Base-by-base conservation (phyloP, 2,797 vertebrate species). In the Okamejei kenojei region DNA sequence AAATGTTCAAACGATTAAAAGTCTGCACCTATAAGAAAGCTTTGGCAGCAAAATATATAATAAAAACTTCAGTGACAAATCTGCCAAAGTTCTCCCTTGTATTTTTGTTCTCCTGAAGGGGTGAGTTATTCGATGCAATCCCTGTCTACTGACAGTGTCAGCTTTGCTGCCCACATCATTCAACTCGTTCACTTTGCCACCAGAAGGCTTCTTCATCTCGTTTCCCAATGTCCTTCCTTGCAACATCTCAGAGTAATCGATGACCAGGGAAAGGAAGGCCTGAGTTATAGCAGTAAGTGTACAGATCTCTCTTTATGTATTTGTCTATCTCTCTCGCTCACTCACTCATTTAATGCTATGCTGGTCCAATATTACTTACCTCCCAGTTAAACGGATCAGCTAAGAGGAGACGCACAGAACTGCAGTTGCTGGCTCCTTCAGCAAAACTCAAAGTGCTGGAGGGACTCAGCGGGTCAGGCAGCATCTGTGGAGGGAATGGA, bases 1-100 rank as follows among this genome's bases (percentile, higher is more conserved):
- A 88, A 88, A 88, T 88, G 61, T 88, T 88, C 84, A 88, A 88
- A 88, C 32, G 84, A 68, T 68, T 88, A 35, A 68, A 88, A 35
- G 1, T 19, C n/a, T 88, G n/a, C 84, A 88, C n/a, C 15, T 65
- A 63, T 88, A n/a, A 23, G 84, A 63, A 88, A 68, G 63, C 84
- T n/a, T 88, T 68, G 63, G 84, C 63, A 88, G 61, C 15, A 35
- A 68, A 68, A 68, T 68, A 68, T 68, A 88, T 35, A 88, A 35
- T 88, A 35, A 32, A 54, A 68, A n/a, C 61, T 88, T 35, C n/a
- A 88, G 7, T 88, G 63, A 63, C 84, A 92, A 92, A 76, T 74
- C 65, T 13, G 26, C 54, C 38, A 21, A 76, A 92, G 54, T 76
- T 76, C 71, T 92, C 71, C 71, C 71, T 45, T 9, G 71, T 35